Evolutionary conservation across 1,140 invertebrate species (phyloP), one percentile per base, ranked within the genome.

Genomic region (Melipona quadrifasciata): DNA sequence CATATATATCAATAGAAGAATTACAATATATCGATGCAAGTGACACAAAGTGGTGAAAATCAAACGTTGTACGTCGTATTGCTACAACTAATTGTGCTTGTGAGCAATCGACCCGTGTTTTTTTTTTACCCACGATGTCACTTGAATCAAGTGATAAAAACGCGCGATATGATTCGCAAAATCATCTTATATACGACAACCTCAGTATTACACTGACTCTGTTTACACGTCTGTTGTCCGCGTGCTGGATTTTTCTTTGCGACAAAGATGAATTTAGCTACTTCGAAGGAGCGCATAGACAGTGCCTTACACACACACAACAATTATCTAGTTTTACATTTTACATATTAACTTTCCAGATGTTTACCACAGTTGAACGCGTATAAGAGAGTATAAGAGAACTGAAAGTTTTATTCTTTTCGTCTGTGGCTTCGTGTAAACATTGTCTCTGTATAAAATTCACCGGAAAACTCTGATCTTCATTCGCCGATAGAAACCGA

Each of bases 281-380:
- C 80, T 89, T 87, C 53, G 64, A 89, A 39, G 77, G 86, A 89
- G 80, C 88, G 86, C 80, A 90, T 90, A 89, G 89, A 90, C 89
- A 90, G 89, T 90, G 89, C 89, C 89, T 90, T 90, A 90, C 80
- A 90, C 74, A 82, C 65, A 67, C 74, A 82, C 65, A 67, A 87
- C 65, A 67, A 87, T 76, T 89, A 84, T 82, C 87, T 90, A 89
- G 82, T 90, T 90, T 90, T 89, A 87, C 82, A 87, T 77, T 87
- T 74, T 80, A 89, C 75, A 82, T 74, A 89, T 85, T 89, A 64
- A 90, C 83, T 82, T 82, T 85, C 76, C 85, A 90, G 86, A 87
- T 89, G 71, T 89, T 89, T 89, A 89, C 88, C 82, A 90, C 87
- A 89, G 88, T 85, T 87, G 88, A 87, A 67, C 78, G 51, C 78